Conservation (phyloP, 2,113 vertebrate species). For the Grammomys surdaster region DNA sequence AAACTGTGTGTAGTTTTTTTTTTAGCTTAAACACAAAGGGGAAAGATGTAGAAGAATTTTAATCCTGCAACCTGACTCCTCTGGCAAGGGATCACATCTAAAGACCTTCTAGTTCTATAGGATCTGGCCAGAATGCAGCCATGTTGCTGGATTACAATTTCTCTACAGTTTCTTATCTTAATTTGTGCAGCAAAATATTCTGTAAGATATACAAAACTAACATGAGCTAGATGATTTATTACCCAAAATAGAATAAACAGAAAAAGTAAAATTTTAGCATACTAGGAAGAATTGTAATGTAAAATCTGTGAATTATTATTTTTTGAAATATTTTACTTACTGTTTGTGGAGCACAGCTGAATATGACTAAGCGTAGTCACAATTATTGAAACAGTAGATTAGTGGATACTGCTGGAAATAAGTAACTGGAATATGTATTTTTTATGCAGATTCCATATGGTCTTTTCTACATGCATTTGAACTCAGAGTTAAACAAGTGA, state of each 20-base stretch:
- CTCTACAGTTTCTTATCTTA: neutral
- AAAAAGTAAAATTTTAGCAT: neutral
- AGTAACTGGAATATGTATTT: neutral
- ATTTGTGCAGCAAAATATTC: neutral
- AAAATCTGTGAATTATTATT: neutral
- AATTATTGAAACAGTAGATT: neutral
- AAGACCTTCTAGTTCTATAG: too few species aligned
- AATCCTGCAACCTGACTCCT: too few species aligned
- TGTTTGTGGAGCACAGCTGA: neutral
- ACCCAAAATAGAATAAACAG: neutral
- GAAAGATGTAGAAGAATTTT: too few species aligned
- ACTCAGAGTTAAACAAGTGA: neutral
- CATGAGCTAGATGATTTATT: neutral
- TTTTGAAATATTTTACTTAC: neutral
- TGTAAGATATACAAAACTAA: neutral
- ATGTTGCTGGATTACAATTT: too few species aligned
- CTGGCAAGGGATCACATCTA: too few species aligned
- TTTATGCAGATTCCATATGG: neutral
- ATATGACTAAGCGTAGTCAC: neutral
- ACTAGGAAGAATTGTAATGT: fast-evolving
- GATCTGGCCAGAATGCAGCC: too few species aligned
- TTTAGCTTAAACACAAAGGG: too few species aligned
- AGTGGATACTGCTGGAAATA: neutral
- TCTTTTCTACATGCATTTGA: neutral
- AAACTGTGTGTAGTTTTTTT: too few species aligned